A percentile compares a stretch with the other conserved stretches of the same genome.
phyloP scores from a whole-genome alignment of 2,888 invertebrate genomes.

The Pammene aurita region DNA sequence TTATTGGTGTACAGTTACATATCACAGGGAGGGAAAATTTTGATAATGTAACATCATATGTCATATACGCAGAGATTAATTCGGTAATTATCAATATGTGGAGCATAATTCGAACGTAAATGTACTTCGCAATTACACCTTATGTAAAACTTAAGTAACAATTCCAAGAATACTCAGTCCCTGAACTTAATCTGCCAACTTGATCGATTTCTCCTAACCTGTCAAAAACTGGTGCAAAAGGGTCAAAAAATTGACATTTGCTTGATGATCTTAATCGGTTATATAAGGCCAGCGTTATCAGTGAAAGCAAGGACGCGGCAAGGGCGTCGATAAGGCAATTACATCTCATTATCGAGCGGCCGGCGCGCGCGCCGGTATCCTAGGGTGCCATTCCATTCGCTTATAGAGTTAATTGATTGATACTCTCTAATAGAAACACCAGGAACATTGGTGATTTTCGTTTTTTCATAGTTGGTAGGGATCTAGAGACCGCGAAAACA shows the following conservation, averaged over 20 bases:
- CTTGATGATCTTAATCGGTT: constrained; percentile 49
- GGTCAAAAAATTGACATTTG: constrained; percentile 58
- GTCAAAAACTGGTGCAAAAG: constrained; percentile 41
- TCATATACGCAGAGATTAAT: not conserved
- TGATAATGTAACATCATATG: too few species aligned
- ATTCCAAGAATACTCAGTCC: constrained; percentile 31
- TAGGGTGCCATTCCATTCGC: not conserved
- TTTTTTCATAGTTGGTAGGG: not conserved
- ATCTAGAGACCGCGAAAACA: not conserved
- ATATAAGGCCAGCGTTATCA: constrained; percentile 73
- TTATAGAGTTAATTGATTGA: not conserved
- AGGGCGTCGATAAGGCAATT: constrained; percentile 76
- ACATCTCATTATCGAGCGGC: constrained; percentile 67
- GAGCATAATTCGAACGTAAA: constrained; percentile 6
- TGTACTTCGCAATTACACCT: not conserved
- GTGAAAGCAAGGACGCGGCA: constrained; percentile 80
- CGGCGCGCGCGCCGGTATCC: constrained; percentile 55
- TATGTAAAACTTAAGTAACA: constrained; percentile 23
- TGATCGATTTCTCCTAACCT: constrained; percentile 37
- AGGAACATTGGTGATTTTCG: not conserved
- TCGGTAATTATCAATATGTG: constrained; percentile 11
- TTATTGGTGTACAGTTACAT: too few species aligned
- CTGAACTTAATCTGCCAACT: constrained; percentile 35
- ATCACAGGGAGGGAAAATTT: too few species aligned
- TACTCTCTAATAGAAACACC: not conserved